phyloP scores from a whole-genome alignment of 2,113 vertebrate genomes.

The Chauna torquata region DNA sequence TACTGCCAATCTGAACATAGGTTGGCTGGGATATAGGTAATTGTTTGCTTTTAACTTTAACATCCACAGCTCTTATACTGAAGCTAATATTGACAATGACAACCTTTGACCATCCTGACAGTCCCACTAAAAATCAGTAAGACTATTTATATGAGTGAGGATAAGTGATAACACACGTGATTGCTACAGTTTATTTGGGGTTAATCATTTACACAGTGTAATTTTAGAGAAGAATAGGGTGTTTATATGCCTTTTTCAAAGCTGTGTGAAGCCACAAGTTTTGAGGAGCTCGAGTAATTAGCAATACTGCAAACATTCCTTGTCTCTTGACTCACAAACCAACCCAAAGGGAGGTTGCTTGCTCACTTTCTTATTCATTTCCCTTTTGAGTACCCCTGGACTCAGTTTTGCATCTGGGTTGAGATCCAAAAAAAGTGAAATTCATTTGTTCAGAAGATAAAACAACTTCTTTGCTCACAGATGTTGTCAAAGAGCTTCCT shows the following conservation, averaged over 20 bases:
- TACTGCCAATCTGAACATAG: not conserved
- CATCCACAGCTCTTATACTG: not conserved
- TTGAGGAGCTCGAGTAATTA: not conserved
- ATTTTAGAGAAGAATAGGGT: not conserved
- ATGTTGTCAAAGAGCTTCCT: not conserved
- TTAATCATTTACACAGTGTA: not conserved
- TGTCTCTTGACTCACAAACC: not conserved
- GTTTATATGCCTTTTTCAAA: not conserved
- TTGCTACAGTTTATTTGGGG: not conserved
- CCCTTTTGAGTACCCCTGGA: not conserved
- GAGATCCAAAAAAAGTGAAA: not conserved
- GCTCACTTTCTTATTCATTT: not conserved
- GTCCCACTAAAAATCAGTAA: not conserved
- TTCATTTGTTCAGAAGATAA: not conserved
- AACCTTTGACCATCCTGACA: not conserved
- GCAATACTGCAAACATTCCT: not conserved
- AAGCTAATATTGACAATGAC: not conserved
- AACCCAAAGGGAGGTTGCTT: rapidly evolving
- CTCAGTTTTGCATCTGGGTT: not conserved
- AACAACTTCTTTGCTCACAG: not conserved
- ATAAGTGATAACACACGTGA: not conserved
- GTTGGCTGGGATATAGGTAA: not conserved
- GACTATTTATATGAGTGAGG: not conserved
- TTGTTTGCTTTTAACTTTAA: not conserved
- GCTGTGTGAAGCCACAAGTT: not conserved